Evolutionary conservation across 1,140 invertebrate species (phyloP), one percentile per base, ranked within the genome.

Genomic region (Leptopilina clavipes): DNA sequence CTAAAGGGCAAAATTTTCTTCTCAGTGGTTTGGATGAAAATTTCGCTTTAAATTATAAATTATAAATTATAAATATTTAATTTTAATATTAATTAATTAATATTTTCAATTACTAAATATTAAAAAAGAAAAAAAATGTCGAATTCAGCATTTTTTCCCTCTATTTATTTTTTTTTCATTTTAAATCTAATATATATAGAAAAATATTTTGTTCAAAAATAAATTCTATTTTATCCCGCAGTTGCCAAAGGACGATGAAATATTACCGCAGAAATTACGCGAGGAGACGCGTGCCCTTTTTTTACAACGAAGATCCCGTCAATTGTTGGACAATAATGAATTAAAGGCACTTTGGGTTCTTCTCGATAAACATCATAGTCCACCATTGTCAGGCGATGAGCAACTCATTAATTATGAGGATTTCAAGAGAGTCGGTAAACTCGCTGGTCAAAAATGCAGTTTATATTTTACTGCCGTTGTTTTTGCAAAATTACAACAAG

Each of bases 211-310:
- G 7, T 70, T 12, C n/a, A n/a, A n/a, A n/a, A n/a, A n/a, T n/a
- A n/a, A n/a, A n/a, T n/a, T n/a, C n/a, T n/a, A n/a, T 40, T 9
- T 65, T 37, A 79, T 80, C 25, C 1, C 1, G 85, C 71, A 93
- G 92, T 85, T 96, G 11, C 95, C 96, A 0, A 92, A 93, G 80
- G 93, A 95, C 74, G 93, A 95, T 86, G 95, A 97, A 82, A 91
- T 94, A 7, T 83, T 97, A 11, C 91, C 94, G 0, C 94, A 95
- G 83, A 96, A 97, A 86, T 87, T 97, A n/a, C 91, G 96, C 59
- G 96, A 97, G 88, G 96, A 98, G 89, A 96, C 96, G 0, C 91
- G 96, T 84, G 95, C 96, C 10, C 91, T 96, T 70, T 96, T 98
- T 87, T 87, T 98, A 22, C 95, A 98, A 89, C 93, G 95, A 84